These are phyloP conservation scores for Osmerus mordax DNA, from an alignment of 2,113 vertebrate species.

Conservation along the genomic window DNA sequence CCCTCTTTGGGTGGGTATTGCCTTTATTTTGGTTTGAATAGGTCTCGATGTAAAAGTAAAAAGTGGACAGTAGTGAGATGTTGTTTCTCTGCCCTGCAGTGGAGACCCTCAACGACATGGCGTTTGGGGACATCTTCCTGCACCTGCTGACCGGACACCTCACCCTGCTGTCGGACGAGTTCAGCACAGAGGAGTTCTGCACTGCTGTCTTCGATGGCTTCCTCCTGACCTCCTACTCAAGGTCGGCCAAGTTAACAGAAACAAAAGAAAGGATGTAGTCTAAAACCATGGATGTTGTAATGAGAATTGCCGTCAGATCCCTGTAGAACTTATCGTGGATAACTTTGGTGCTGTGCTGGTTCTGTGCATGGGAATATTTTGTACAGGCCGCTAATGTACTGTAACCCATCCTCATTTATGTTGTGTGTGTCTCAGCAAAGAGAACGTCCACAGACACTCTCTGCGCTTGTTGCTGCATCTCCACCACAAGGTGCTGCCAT, in stretches of 20 bases:
- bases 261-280: not conserved
- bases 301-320: not conserved
- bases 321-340: not conserved
- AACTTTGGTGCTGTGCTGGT: not conserved
- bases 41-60: not conserved
- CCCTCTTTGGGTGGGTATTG: slow-evolving; percentile 81
- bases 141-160: slow-evolving; percentile 90
- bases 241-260: slow-evolving; percentile 64
- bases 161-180: slow-evolving; percentile 89
- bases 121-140: slow-evolving; percentile 94
- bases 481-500: slow-evolving; percentile 84
- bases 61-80: not conserved
- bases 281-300: not conserved
- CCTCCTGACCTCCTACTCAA: slow-evolving; percentile 86
- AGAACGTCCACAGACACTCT: slow-evolving; percentile 89
- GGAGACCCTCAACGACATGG: slow-evolving; percentile 91
- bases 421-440: slow-evolving; percentile 77
- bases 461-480: slow-evolving; percentile 89
- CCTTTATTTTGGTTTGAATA: not conserved
- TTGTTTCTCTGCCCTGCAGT: slow-evolving; percentile 61
- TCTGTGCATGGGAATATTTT: too few species aligned
- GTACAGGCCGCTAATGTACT: not conserved
- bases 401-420: not conserved
- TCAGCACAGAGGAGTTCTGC: slow-evolving; percentile 90
- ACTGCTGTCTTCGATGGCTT: slow-evolving; percentile 87